These are phyloP conservation scores for Drosophila prosaltans DNA, from an alignment of 1,140 invertebrate species.

Conservation along the genomic window DNA sequence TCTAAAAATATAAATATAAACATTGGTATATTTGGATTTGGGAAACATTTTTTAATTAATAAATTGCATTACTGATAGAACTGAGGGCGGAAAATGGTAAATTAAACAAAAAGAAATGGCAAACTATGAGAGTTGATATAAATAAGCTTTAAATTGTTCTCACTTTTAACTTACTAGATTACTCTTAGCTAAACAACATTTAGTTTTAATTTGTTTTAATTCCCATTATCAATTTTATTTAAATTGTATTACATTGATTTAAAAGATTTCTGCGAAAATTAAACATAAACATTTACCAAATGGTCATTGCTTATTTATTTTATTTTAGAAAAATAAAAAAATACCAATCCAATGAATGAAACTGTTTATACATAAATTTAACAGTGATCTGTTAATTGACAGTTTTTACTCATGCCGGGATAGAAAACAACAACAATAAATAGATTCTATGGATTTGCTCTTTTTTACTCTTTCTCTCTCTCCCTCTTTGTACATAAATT, in stretches of 20 bases:
- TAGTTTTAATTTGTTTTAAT: no score
- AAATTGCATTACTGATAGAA: not conserved
- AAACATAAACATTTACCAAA: not conserved
- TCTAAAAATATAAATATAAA: not conserved
- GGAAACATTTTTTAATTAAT: not conserved
- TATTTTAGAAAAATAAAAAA: not conserved
- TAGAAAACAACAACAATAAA: not conserved
- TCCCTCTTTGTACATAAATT: constrained; percentile 14
- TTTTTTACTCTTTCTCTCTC: not conserved
- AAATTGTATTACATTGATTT: no score
- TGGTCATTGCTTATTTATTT: not conserved
- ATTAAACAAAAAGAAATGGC: no score
- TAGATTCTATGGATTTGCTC: not conserved
- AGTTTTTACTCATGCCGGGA: not conserved
- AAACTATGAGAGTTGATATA: no score
- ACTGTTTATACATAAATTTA: not conserved
- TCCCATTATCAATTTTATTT: no score
- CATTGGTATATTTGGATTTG: not conserved
- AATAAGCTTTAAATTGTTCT: no score
- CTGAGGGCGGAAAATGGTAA: no score
- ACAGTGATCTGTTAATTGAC: not conserved
- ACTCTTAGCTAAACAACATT: no score
- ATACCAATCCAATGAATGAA: not conserved
- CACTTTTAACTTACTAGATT: no score
- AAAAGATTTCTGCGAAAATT: not conserved